phyloP scores from a whole-genome alignment of 2,113 vertebrate species.

The Triplophysa siluroides region DNA sequence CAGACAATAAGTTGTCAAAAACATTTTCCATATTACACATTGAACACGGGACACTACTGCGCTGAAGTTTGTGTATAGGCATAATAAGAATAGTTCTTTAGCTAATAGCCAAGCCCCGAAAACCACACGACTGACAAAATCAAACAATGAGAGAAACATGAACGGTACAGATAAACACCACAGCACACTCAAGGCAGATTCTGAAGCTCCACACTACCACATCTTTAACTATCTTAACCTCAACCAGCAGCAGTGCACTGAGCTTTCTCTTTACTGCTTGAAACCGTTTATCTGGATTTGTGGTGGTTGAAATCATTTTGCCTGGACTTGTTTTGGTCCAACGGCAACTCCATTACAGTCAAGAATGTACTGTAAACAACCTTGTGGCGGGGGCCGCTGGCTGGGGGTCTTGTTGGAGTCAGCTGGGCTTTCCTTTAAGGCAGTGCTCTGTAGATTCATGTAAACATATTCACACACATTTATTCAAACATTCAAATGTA shows the following conservation, averaged over 20 bases:
- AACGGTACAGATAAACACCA: slow-evolving; percentile 70
- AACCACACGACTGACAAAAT: slow-evolving; percentile 79
- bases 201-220: slow-evolving; percentile 16
- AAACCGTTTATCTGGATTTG: slow-evolving; percentile 6
- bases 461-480: slow-evolving; percentile 55
- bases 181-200: slow-evolving; percentile 79
- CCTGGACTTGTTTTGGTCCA: slow-evolving; percentile 86
- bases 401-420: slow-evolving; percentile 86
- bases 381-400: slow-evolving; percentile 93
- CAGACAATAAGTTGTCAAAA: neutral
- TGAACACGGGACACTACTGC: slow-evolving; percentile 60
- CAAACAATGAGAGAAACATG: slow-evolving; percentile 74
- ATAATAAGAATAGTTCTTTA: too few species aligned
- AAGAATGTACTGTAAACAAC: slow-evolving; percentile 93
- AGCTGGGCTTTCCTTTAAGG: slow-evolving; percentile 80
- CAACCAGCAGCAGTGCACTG: slow-evolving; percentile 63
- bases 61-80: too few species aligned
- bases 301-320: slow-evolving; percentile 29
- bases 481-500: neutral
- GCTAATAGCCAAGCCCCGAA: too few species aligned
- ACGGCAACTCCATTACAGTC: slow-evolving; percentile 89
- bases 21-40: slow-evolving; percentile 20
- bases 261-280: slow-evolving; percentile 49
- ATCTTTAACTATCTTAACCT: slow-evolving; percentile 58
- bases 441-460: slow-evolving; percentile 82